Conservation (phyloP, 2,888 invertebrate genomes). For the Tiliacea aurago region DNA sequence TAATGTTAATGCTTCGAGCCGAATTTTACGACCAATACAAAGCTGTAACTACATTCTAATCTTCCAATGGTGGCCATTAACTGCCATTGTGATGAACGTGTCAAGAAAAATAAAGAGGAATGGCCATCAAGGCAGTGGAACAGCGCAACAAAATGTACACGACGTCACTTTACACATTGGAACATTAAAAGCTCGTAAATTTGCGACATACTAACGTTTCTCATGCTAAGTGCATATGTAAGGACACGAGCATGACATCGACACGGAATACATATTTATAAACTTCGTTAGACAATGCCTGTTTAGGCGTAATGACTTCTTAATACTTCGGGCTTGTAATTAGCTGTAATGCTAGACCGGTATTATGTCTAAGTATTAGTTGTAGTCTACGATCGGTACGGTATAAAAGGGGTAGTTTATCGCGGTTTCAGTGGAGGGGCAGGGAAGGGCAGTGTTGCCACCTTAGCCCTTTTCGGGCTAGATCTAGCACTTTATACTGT, state of each 20-base stretch:
- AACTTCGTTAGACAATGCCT: conserved; percentile 55
- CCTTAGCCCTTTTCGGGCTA: too few relatives aligned
- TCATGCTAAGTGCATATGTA: conserved; percentile 64
- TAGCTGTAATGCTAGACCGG: conserved; percentile 49
- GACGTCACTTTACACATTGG: conserved; percentile 62
- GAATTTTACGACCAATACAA: conserved; percentile 60
- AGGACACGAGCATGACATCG: conserved; percentile 58
- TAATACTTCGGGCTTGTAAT: conserved; percentile 42
- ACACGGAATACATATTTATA: conserved; percentile 58
- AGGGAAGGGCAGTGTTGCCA: too few relatives aligned
- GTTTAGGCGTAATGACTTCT: conserved; percentile 47
- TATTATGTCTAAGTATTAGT: conserved; percentile 33
- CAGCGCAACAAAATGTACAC: conserved; percentile 54
- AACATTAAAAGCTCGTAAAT: conserved; percentile 65
- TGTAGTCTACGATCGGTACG: conserved; percentile 53
- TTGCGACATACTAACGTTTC: conserved; percentile 61
- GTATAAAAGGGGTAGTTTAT: conserved; percentile 81
- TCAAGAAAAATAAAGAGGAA: conserved; percentile 60
- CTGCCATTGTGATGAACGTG: conserved; percentile 60
- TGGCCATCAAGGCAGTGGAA: conserved; percentile 42
- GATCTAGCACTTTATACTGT: too few relatives aligned
- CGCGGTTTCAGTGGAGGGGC: conserved; percentile 66
- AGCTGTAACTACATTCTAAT: conserved; percentile 64
- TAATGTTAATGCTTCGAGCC: conserved; percentile 45
- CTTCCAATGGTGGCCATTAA: conserved; percentile 60